These are phyloP conservation scores for Agonopterix alstromeriana DNA, from an alignment of 2,888 invertebrate genomes.

Conservation along the genomic window DNA sequence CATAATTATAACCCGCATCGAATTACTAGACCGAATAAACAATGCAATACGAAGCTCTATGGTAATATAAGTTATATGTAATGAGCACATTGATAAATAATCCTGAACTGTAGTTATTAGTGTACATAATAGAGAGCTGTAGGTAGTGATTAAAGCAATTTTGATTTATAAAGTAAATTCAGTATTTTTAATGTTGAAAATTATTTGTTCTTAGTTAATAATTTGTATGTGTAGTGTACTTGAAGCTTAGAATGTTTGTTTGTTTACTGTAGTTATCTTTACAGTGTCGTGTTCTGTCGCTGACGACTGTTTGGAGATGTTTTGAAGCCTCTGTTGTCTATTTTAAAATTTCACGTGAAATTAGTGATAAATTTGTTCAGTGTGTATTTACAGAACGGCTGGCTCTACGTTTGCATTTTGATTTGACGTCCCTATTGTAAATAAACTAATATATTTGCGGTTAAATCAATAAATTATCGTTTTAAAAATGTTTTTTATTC, in stretches of 20 bases:
- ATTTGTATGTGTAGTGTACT: slow-evolving; percentile 54
- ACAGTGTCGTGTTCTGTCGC: slow-evolving; percentile 24
- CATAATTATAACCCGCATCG: slow-evolving; percentile 27
- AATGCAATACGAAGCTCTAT: slow-evolving; percentile 13
- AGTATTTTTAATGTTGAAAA: slow-evolving; percentile 64
- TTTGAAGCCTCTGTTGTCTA: slow-evolving; percentile 21
- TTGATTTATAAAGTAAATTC: slow-evolving; percentile 46
- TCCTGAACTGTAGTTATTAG: slow-evolving; percentile 57
- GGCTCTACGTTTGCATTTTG: slow-evolving; percentile 68
- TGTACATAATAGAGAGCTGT: slow-evolving; percentile 60
- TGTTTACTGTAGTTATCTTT: slow-evolving; percentile 13
- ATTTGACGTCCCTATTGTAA: slow-evolving; percentile 66
- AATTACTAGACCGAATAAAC: slow-evolving; percentile 6
- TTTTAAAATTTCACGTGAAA: slow-evolving; percentile 10
- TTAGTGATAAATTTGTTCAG: background rate
- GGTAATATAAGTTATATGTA: slow-evolving; percentile 40
- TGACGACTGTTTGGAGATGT: slow-evolving; percentile 21
- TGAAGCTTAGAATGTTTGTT: slow-evolving; percentile 38
- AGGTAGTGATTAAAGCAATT: slow-evolving; percentile 53
- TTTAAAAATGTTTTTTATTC: slow-evolving; percentile 38
- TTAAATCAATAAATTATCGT: slow-evolving; percentile 75
- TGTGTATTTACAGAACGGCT: slow-evolving; percentile 22
- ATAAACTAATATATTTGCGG: slow-evolving; percentile 74
- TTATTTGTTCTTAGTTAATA: slow-evolving; percentile 46
- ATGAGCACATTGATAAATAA: slow-evolving; percentile 62